A percentile compares a stretch with the other conserved stretches of the same genome.
phyloP scores from a whole-genome alignment of 64 coral and sea anemone species.

The Montipora foliosa region DNA sequence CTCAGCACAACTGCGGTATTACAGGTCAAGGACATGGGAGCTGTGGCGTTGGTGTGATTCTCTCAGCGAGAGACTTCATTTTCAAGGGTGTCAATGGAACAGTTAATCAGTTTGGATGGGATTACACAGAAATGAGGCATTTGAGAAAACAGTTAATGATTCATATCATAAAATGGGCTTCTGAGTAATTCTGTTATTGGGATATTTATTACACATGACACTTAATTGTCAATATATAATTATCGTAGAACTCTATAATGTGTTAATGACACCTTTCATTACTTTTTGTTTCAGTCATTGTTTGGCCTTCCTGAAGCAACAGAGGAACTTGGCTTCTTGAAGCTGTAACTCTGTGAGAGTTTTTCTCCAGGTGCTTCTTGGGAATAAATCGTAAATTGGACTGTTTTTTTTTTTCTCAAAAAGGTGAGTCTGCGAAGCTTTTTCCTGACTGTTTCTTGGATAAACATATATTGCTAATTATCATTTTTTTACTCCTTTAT shows the following conservation, averaged over 20 bases:
- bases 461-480: too few relatives aligned
- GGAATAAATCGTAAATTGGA: too few relatives aligned
- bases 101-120: slow-evolving; percentile 23
- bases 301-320: background rate
- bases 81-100: background rate
- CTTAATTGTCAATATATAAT: too few relatives aligned
- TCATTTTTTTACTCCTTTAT: too few relatives aligned
- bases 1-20: background rate
- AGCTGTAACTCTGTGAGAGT: too few relatives aligned
- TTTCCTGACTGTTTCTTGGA: too few relatives aligned
- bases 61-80: slow-evolving; percentile 39
- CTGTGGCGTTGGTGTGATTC: slow-evolving; percentile 58
- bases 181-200: background rate
- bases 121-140: slow-evolving; percentile 14
- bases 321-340: too few relatives aligned
- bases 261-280: slow-evolving; percentile 1
- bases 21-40: slow-evolving; percentile 51
- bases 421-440: too few relatives aligned
- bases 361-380: too few relatives aligned
- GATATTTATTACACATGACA: too few relatives aligned
- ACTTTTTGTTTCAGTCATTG: background rate
- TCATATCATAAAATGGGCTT: slow-evolving; percentile 1
- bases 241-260: background rate
- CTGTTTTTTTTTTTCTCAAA: too few relatives aligned
- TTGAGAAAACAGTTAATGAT: slow-evolving; percentile 36